phyloP scores from a whole-genome alignment of 2,113 vertebrate genomes.

The Coreoperca whiteheadi region DNA sequence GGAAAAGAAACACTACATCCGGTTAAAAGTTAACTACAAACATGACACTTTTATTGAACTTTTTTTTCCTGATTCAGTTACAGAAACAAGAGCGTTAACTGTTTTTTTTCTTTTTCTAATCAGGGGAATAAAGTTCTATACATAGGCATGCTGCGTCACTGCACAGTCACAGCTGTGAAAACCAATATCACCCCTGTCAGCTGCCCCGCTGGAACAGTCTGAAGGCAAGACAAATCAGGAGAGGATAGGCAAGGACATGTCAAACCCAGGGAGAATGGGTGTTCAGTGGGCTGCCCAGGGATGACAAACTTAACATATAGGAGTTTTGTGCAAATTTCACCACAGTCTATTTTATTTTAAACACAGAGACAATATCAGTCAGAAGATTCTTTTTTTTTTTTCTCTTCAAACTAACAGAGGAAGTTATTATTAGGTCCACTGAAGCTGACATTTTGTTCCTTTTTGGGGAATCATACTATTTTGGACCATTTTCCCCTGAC shows the following conservation, averaged over 20 bases:
- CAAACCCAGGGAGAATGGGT: constrained; percentile 67
- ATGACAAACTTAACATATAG: constrained; percentile 74
- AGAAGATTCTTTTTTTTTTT: constrained; percentile 46
- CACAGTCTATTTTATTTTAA: constrained; percentile 78
- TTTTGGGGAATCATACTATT: constrained; percentile 42
- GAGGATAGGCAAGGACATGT: constrained; percentile 74
- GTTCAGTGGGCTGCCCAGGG: constrained; percentile 63
- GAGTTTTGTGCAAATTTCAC: constrained; percentile 81
- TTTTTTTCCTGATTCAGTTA: constrained; percentile 81
- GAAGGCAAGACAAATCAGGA: constrained; percentile 76
- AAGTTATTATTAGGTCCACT: constrained; percentile 66
- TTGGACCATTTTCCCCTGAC: constrained; percentile 58
- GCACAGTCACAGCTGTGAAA: constrained; percentile 84
- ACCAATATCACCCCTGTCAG: constrained; percentile 74
- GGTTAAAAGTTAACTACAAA: constrained; percentile 81
- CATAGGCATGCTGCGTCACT: constrained; percentile 84
- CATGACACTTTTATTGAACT: constrained; percentile 85
- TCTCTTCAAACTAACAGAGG: constrained; percentile 61
- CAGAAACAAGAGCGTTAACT: constrained; percentile 79
- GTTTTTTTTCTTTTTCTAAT: constrained; percentile 68
- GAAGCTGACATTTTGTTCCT: constrained; percentile 59
- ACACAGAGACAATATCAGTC: constrained; percentile 76
- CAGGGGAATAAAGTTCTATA: constrained; percentile 79
- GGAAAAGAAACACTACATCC: constrained; percentile 49
- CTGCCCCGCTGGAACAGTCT: constrained; percentile 72